Conservation (phyloP, 2,797 vertebrate species). For the Chelonia mydas region DNA sequence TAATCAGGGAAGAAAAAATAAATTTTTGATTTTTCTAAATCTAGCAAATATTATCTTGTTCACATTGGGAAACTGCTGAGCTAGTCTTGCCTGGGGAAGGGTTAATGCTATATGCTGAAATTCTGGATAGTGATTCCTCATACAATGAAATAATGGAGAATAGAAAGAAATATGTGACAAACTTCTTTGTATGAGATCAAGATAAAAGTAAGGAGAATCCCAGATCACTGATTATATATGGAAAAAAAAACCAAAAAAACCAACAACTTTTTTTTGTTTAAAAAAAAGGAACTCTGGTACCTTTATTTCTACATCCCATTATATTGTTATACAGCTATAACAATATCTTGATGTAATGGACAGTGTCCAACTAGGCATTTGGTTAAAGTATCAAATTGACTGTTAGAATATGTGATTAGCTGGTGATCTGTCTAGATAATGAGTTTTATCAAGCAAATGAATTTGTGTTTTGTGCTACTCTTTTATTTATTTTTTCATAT, state of each 20-base stretch:
- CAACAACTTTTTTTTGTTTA: not conserved
- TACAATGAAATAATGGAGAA: not conserved
- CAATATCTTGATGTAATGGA: not conserved
- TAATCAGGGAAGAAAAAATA: not conserved
- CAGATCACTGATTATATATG: no score
- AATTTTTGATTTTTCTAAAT: not conserved
- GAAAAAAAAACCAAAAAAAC: no score
- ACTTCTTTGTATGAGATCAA: no score
- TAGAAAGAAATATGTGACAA: no score
- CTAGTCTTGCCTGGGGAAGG: not conserved
- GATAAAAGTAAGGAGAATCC: no score
- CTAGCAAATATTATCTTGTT: not conserved
- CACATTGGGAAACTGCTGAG: not conserved
- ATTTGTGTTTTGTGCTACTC: no score
- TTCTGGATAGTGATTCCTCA: not conserved
- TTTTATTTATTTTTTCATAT: no score
- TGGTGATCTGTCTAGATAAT: not conserved
- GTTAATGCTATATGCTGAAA: not conserved
- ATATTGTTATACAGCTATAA: not conserved
- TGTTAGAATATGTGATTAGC: rapidly evolving
- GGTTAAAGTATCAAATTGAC: not conserved
- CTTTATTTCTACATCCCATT: not conserved
- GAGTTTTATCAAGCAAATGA: no score
- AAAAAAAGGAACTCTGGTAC: not conserved
- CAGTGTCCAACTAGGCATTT: no score